phyloP scores from a whole-genome alignment of 1,140 invertebrate species.

The Catajapyx aquilonaris region DNA sequence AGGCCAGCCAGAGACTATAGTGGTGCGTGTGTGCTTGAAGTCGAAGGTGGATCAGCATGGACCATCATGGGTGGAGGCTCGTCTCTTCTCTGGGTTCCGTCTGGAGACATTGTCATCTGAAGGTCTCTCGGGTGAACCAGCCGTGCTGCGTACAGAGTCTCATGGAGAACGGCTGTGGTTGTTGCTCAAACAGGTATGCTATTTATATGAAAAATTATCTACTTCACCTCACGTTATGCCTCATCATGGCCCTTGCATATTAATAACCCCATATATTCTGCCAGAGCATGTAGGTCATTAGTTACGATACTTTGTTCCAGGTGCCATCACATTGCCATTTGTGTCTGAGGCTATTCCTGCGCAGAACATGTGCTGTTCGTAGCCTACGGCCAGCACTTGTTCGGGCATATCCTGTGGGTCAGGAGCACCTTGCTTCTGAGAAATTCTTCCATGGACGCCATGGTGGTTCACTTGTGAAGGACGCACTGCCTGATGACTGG shows the following conservation, averaged over 20 bases:
- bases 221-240: neutral
- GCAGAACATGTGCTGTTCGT: constrained; percentile 30
- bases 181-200: constrained; percentile 28
- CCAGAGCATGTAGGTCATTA: too few species aligned
- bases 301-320: constrained; percentile 5
- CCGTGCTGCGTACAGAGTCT: constrained; percentile 30
- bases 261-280: too few species aligned
- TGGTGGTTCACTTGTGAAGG: constrained; percentile 29
- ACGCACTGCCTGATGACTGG: constrained; percentile 35
- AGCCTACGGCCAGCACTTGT: constrained; percentile 34
- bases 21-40: constrained; percentile 16
- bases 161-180: constrained; percentile 35
- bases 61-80: constrained; percentile 32
- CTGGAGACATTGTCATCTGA: constrained; percentile 26
- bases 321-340: constrained; percentile 28
- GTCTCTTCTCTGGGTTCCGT: constrained; percentile 38
- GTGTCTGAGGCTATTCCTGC: constrained; percentile 31
- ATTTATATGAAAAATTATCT: neutral
- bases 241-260: neutral
- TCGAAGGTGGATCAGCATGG: constrained; percentile 33
- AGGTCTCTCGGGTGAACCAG: constrained; percentile 22
- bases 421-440: constrained; percentile 33
- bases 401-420: constrained; percentile 30
- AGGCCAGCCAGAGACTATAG: constrained; percentile 3
- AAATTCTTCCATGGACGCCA: constrained; percentile 33